Evolutionary conservation across 2,113 vertebrate species (phyloP).

Genomic region (Crocuta crocuta): DNA sequence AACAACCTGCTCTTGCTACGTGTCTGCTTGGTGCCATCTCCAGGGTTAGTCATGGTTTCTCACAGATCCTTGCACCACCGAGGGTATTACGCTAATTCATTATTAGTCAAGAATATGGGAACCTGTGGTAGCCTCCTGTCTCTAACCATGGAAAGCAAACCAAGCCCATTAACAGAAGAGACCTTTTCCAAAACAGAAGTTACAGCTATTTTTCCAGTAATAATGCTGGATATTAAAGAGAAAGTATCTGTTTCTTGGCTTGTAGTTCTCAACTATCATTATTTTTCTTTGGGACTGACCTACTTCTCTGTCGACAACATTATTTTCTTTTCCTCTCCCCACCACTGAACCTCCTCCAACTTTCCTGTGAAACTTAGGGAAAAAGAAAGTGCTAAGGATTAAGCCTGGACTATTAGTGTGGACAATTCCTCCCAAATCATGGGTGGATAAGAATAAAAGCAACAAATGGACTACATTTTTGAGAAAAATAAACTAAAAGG

Average conservation of each 20-base stretch:
- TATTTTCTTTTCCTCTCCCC: neutral
- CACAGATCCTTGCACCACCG: neutral
- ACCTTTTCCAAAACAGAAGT: neutral
- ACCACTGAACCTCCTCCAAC: neutral
- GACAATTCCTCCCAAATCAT: slow-evolving; percentile 6
- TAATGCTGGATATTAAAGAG: neutral
- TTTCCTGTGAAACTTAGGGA: slow-evolving; percentile 54
- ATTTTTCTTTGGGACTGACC: slow-evolving; percentile 38
- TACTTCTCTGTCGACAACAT: neutral
- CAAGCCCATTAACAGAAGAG: neutral
- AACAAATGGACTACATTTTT: neutral
- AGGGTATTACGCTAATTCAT: neutral
- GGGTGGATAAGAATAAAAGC: slow-evolving; percentile 17
- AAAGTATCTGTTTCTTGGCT: slow-evolving; percentile 8
- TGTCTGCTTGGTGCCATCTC: slow-evolving; percentile 41
- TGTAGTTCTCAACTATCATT: slow-evolving; percentile 44
- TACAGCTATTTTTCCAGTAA: slow-evolving; percentile 2
- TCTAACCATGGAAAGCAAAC: slow-evolving; percentile 30
- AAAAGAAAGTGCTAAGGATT: slow-evolving; percentile 15
- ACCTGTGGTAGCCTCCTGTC: neutral
- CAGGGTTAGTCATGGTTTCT: slow-evolving; percentile 53
- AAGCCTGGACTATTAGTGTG: neutral
- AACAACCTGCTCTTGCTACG: slow-evolving; percentile 9
- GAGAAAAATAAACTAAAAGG: slow-evolving; percentile 9
- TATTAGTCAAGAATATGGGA: neutral